Percentiles rank a stretch among this genome's conserved stretches.
Conservation (phyloP, 2,888 invertebrate genomes). For the Listrodromus nycthemerus region DNA sequence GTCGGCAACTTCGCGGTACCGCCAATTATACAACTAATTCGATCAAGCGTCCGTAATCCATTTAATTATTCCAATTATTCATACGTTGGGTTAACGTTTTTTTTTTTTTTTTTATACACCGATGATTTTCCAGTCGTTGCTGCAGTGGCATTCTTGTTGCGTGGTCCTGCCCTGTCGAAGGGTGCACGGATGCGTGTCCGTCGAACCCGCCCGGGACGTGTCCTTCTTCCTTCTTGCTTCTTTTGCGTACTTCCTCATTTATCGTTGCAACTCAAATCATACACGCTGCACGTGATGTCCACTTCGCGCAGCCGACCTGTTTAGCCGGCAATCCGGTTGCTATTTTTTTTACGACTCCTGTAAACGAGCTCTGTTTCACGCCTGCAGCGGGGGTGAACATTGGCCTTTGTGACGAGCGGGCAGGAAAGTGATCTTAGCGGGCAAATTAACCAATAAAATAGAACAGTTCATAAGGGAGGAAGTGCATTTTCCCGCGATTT, state of each 20-base stretch:
- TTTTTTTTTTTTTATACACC: not conserved
- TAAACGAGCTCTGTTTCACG: no score
- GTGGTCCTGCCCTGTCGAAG: constrained; percentile 52
- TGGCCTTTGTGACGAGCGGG: no score
- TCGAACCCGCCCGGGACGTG: constrained; percentile 48
- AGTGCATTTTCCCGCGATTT: no score
- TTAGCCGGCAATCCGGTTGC: constrained; percentile 42
- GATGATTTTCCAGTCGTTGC: constrained; percentile 10
- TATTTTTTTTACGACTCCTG: constrained; percentile 33
- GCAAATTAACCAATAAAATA: no score
- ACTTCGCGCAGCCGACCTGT: constrained; percentile 38
- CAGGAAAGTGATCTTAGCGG: no score
- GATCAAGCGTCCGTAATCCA: constrained; percentile 64
- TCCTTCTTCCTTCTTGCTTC: constrained; percentile 34
- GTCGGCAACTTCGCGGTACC: constrained; percentile 19
- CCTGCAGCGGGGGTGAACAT: no score
- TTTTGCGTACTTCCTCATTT: constrained; percentile 52
- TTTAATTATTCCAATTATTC: constrained; percentile 70
- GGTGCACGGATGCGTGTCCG: constrained; percentile 60
- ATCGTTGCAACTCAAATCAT: constrained; percentile 56
- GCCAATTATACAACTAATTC: constrained; percentile 69
- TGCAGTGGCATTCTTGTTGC: constrained; percentile 30
- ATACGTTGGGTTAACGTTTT: constrained; percentile 22
- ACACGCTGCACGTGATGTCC: constrained; percentile 53
- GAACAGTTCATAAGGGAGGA: no score